These are phyloP conservation scores for Polyommatus iphigenia DNA, from an alignment of 2,888 invertebrate species.

Conservation along the genomic window DNA sequence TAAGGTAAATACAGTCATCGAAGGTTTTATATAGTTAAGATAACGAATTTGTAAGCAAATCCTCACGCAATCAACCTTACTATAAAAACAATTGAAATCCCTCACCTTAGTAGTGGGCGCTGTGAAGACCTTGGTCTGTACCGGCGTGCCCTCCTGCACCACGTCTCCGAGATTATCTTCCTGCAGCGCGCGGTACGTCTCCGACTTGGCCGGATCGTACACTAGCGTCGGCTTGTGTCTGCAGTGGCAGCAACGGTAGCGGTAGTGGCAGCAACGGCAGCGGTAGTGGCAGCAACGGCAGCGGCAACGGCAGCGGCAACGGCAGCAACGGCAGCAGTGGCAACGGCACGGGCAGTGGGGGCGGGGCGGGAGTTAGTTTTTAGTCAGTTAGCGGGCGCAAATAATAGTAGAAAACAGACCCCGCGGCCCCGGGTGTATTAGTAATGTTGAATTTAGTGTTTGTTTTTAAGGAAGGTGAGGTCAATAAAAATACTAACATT, in stretches of 20 bases:
- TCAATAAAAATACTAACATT: constrained; percentile 90
- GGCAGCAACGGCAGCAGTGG: constrained; percentile 38
- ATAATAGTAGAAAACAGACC: constrained; percentile 61
- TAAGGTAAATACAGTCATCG: no score
- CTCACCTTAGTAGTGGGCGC: constrained; percentile 82
- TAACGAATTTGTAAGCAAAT: not conserved
- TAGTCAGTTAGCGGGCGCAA: constrained; percentile 79
- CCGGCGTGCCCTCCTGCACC: constrained; percentile 85
- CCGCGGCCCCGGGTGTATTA: constrained; percentile 63
- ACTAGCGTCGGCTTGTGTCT: constrained; percentile 85
- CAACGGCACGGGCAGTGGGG: constrained; percentile 40
- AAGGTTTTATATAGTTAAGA: no score
- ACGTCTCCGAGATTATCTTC: constrained; percentile 85
- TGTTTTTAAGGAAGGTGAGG: constrained; percentile 89
- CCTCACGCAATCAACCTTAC: not conserved
- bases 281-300: constrained; percentile 23
- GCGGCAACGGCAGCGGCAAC: constrained; percentile 46
- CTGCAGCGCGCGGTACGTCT: constrained; percentile 92
- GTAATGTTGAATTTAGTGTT: constrained; percentile 60
- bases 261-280: constrained; percentile 44
- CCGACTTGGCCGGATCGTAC: constrained; percentile 94
- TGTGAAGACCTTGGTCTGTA: constrained; percentile 88
- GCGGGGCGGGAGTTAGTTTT: constrained; percentile 70
- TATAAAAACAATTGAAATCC: not conserved
- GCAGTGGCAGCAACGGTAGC: constrained; percentile 43